A percentile compares a stretch with the other conserved stretches of the same genome.
These are phyloP conservation scores for Diorhabda carinulata DNA, from an alignment of 1,140 invertebrate species.

Conservation along the genomic window DNA sequence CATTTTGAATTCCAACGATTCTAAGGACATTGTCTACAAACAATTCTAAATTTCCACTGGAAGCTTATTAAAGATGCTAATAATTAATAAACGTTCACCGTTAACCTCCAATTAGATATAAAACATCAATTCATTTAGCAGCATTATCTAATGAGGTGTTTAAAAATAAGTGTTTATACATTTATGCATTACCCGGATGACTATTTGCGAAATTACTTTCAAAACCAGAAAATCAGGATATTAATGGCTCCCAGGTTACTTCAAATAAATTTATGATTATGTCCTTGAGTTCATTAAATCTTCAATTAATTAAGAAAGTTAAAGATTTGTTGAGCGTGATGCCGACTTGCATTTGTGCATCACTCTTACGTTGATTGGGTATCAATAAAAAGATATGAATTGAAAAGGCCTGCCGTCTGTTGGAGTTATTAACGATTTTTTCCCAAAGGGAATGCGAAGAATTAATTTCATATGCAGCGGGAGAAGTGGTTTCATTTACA, in stretches of 20 bases:
- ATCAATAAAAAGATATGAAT: conserved; percentile 12
- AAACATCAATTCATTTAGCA: too few relatives aligned
- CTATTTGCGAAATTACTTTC: not conserved
- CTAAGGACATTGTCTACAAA: too few relatives aligned
- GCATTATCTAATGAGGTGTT: too few relatives aligned
- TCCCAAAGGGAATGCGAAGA: conserved; percentile 5
- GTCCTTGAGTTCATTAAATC: conserved; percentile 23
- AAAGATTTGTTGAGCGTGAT: conserved; percentile 10
- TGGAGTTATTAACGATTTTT: conserved; percentile 9
- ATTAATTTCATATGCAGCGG: not conserved
- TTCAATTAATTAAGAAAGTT: conserved; percentile 26
- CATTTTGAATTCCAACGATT: too few relatives aligned
- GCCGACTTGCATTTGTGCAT: conserved; percentile 11
- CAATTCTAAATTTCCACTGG: too few relatives aligned
- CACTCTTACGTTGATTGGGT: conserved; percentile 3
- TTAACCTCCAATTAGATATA: too few relatives aligned
- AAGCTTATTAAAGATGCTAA: too few relatives aligned
- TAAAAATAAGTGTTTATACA: too few relatives aligned
- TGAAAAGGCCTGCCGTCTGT: conserved; percentile 4
- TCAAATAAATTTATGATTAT: not conserved
- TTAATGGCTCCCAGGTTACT: not conserved
- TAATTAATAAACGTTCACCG: too few relatives aligned
- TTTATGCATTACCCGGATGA: too few relatives aligned
- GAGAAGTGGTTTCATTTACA: conserved; percentile 16
- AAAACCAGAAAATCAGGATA: not conserved